Conservation (phyloP, 2,888 invertebrate species). For the Mythimna impura region DNA sequence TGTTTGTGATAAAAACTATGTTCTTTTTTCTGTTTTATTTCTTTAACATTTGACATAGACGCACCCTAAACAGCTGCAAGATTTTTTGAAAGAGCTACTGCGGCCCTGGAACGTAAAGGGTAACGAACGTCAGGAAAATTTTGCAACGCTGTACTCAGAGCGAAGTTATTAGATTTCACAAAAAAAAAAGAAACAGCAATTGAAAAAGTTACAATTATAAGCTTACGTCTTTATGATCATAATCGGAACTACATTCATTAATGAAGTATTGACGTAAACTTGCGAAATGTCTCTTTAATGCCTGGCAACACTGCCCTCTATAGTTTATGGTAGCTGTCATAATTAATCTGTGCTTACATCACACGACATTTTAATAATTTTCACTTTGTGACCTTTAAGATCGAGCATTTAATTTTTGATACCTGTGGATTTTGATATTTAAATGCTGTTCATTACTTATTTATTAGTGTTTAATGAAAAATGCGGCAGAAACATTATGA, state of each 20-base stretch:
- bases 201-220: background rate
- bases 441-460: conserved; percentile 23
- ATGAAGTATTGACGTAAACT: conserved; percentile 29
- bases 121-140: too few relatives aligned
- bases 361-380: conserved; percentile 57
- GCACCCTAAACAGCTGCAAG: too few relatives aligned
- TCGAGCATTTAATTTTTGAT: conserved; percentile 22
- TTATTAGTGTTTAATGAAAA: conserved; percentile 36
- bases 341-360: conserved; percentile 53
- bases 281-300: conserved; percentile 33
- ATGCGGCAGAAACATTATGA: background rate
- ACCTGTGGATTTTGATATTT: conserved; percentile 24
- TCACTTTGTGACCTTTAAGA: conserved; percentile 52
- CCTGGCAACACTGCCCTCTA: conserved; percentile 42
- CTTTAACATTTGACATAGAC: too few relatives aligned
- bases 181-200: too few relatives aligned
- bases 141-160: too few relatives aligned
- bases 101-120: too few relatives aligned
- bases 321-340: conserved; percentile 48
- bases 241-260: conserved; percentile 34
- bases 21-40: too few relatives aligned
- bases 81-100: too few relatives aligned
- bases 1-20: too few relatives aligned
- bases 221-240: background rate
- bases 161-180: too few relatives aligned